Evolutionary conservation across 2,797 vertebrate genomes (phyloP).

Genomic region (Dryobates pubescens): DNA sequence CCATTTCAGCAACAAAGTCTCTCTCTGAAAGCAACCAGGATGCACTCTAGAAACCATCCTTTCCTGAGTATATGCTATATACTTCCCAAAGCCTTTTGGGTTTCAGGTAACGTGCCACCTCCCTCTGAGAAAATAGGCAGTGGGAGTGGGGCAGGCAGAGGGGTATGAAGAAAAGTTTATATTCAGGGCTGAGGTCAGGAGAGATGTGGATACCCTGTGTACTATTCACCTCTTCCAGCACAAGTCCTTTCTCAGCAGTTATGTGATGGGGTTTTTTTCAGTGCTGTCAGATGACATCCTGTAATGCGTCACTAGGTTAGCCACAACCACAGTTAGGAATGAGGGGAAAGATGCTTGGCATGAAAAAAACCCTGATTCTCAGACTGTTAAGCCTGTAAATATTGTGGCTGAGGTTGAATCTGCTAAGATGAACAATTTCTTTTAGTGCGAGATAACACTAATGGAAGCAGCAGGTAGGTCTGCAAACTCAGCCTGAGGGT

Average conservation of each 20-base stretch:
- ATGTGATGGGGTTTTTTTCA: not conserved
- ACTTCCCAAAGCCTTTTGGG: not conserved
- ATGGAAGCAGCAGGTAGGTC: not conserved
- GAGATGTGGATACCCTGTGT: not conserved
- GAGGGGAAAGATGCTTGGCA: not conserved
- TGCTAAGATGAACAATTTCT: not conserved
- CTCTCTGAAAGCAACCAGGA: not conserved
- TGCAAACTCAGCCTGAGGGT: not conserved
- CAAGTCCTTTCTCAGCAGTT: not conserved
- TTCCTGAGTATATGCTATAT: not conserved
- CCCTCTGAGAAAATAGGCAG: accelerated
- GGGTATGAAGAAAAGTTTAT: not conserved
- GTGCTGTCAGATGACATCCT: not conserved
- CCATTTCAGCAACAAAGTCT: not conserved
- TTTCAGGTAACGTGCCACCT: accelerated
- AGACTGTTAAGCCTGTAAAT: not conserved
- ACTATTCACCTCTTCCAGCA: not conserved
- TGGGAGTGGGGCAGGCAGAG: not conserved
- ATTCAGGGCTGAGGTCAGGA: not conserved
- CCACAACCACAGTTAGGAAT: not conserved
- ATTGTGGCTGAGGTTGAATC: not conserved
- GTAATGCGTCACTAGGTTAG: not conserved
- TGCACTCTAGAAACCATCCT: not conserved
- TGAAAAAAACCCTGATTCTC: not conserved
- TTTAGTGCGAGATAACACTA: not conserved